Conservation (phyloP, 2,113 vertebrate species). For the Dipodomys stephensi region DNA sequence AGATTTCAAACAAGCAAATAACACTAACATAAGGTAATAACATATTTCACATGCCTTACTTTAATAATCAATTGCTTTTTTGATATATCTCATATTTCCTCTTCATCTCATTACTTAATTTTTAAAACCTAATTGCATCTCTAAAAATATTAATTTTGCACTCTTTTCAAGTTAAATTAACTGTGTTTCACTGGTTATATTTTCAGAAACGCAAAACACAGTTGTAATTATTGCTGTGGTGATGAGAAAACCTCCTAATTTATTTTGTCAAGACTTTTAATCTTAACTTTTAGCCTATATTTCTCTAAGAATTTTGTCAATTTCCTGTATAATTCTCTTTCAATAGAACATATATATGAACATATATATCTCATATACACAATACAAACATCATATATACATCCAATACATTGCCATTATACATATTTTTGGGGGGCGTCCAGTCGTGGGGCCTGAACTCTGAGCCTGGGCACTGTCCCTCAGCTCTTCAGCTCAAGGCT, state of each 20-base stretch:
- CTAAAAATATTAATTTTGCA: conserved; percentile 70
- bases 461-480: no score
- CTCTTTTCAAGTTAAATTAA: conserved; percentile 77
- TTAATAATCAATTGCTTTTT: conserved; percentile 45
- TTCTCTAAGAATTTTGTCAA: conserved; percentile 60
- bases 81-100: neutral
- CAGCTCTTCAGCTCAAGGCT: no score
- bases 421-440: no score
- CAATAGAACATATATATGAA: neutral
- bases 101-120: conserved; percentile 61
- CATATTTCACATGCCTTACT: neutral
- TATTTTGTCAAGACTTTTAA: neutral
- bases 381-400: no score
- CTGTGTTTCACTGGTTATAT: conserved; percentile 64
- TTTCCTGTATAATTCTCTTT: conserved; percentile 52
- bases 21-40: neutral
- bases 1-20: conserved; percentile 22
- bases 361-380: no score
- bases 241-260: conserved; percentile 73
- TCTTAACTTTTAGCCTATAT: conserved; percentile 41
- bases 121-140: conserved; percentile 60
- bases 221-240: conserved; percentile 65
- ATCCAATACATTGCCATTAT: no score
- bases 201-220: conserved; percentile 76
- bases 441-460: no score